Percentiles rank a stretch among this genome's conserved stretches.
These are phyloP conservation scores for Oncorhynchus masou DNA, from an alignment of 2,113 vertebrate genomes.

Conservation along the genomic window DNA sequence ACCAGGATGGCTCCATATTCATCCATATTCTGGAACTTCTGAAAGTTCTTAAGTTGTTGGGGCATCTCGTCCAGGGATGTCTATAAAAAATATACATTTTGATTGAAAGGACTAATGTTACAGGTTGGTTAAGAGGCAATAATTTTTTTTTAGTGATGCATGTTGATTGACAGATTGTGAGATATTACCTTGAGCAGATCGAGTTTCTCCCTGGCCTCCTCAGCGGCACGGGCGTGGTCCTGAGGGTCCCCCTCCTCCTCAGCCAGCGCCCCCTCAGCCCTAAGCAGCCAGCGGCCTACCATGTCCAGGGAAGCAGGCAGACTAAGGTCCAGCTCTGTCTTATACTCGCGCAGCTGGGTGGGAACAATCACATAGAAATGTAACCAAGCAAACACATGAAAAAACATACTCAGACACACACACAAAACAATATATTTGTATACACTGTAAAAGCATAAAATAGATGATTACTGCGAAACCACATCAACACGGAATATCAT, in stretches of 20 bases:
- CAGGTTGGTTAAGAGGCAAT: background rate
- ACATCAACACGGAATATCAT: too few species aligned
- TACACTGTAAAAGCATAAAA: too few species aligned
- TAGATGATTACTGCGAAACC: too few species aligned
- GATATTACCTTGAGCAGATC: constrained; percentile 78
- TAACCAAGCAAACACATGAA: background rate
- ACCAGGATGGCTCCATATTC: constrained; percentile 78
- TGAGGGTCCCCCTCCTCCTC: constrained; percentile 72
- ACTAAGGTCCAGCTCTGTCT: constrained; percentile 73
- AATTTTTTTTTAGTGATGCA: too few species aligned
- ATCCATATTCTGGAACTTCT: constrained; percentile 83
- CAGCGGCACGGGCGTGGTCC: constrained; percentile 70
- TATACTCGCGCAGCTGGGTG: constrained; percentile 80
- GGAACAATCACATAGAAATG: background rate
- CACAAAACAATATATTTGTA: background rate
- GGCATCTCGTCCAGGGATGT: constrained; percentile 79
- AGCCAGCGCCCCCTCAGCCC: constrained; percentile 72
- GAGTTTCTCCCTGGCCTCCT: constrained; percentile 74
- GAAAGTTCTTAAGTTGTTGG: constrained; percentile 74
- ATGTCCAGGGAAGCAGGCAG: constrained; percentile 78
- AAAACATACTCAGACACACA: constrained; percentile 3
- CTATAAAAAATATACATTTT: constrained; percentile 54
- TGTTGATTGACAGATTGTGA: background rate
- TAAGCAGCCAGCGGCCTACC: constrained; percentile 82
- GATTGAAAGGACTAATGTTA: too few species aligned